These are phyloP conservation scores for Hippocampus mohnikei DNA, from an alignment of 2,113 vertebrate genomes.

Conservation along the genomic window DNA sequence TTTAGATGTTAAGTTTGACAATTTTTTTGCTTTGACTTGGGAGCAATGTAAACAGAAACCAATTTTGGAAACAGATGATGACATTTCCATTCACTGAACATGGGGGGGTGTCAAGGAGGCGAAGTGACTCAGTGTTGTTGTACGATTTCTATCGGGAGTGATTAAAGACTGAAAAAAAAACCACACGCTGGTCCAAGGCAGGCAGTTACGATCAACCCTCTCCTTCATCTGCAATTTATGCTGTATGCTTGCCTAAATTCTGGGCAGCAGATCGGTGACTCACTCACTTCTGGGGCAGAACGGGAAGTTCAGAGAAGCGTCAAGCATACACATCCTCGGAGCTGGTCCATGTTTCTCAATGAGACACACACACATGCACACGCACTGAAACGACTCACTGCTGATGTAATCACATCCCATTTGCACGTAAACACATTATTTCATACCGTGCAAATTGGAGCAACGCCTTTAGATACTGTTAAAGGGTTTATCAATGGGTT, in stretches of 20 bases:
- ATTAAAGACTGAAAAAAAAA: conserved; percentile 29
- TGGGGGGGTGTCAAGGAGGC: conserved; percentile 6
- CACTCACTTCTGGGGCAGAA: conserved; percentile 37
- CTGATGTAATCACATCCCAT: conserved; percentile 34
- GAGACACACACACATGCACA: not conserved
- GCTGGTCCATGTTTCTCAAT: not conserved
- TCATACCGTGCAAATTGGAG: too few species aligned
- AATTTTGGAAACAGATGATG: too few species aligned
- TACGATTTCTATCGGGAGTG: conserved; percentile 29
- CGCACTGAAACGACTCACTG: not conserved
- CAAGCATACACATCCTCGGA: conserved; percentile 21
- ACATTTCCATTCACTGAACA: not conserved
- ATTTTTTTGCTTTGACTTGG: too few species aligned
- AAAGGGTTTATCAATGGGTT: too few species aligned
- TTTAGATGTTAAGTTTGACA: too few species aligned
- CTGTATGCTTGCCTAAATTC: conserved; percentile 45
- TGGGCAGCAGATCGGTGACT: conserved; percentile 48
- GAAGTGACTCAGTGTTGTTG: conserved; percentile 35
- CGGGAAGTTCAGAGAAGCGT: conserved; percentile 43
- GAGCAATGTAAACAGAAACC: too few species aligned
- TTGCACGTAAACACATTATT: conserved; percentile 29
- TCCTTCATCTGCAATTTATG: not conserved
- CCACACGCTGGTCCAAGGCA: conserved; percentile 20
- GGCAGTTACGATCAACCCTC: not conserved
- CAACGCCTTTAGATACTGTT: not conserved